phyloP scores from a whole-genome alignment of 2,113 vertebrate genomes.

The Trichomycterus rosablanca region DNA sequence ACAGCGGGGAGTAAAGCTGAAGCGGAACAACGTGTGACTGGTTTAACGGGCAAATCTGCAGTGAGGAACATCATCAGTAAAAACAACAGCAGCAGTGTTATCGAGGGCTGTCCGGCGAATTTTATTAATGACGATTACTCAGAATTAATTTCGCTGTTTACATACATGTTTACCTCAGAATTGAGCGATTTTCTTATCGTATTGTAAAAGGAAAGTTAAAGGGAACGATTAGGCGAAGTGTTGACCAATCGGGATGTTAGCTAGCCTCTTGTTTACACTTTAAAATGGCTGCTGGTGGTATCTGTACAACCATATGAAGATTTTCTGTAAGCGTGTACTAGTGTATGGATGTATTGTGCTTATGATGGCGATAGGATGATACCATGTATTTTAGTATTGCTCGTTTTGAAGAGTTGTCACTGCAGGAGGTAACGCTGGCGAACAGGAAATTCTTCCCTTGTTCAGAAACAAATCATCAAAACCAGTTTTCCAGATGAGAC shows the following conservation, averaged over 20 bases:
- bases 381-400: neutral
- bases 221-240: too few relatives aligned
- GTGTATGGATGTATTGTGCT: slow-evolving; percentile 6
- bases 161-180: neutral
- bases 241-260: neutral
- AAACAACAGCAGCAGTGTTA: slow-evolving; percentile 47
- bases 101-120: slow-evolving; percentile 14
- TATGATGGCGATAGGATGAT: neutral
- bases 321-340: neutral
- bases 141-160: neutral
- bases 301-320: slow-evolving; percentile 40
- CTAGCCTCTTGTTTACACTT: slow-evolving; percentile 58
- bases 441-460: slow-evolving; percentile 45
- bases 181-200: too few relatives aligned
- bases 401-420: neutral
- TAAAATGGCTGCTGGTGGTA: slow-evolving; percentile 72
- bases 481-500: too few relatives aligned
- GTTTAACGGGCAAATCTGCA: neutral
- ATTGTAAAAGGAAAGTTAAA: too few relatives aligned
- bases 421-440: slow-evolving; percentile 47
- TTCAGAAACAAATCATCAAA: neutral
- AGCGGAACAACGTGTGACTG: slow-evolving; percentile 20
- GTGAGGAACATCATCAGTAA: slow-evolving; percentile 40
- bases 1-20: too few relatives aligned
- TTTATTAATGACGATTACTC: slow-evolving; percentile 8